phyloP scores from a whole-genome alignment of 2,113 vertebrate genomes.

The Columbina picui region DNA sequence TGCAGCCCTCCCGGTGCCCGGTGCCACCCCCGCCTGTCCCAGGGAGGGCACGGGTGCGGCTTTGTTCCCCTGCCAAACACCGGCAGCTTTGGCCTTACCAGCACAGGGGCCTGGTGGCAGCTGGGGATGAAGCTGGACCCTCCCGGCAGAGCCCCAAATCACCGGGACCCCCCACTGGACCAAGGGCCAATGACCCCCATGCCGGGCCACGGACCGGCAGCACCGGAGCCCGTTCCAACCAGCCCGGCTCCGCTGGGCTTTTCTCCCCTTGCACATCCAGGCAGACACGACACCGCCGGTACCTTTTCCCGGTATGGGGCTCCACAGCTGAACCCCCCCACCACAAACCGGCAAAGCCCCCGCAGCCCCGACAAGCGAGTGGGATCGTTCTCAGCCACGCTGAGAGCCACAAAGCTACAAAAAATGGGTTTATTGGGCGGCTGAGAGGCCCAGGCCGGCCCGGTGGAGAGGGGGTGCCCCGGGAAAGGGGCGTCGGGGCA shows the following conservation, averaged over 20 bases:
- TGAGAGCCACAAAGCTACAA: constrained; percentile 10
- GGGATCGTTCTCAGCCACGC: rapidly evolving
- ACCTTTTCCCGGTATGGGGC: not conserved
- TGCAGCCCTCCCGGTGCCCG: too few species aligned
- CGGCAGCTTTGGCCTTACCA: not conserved
- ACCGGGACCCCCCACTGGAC: not conserved
- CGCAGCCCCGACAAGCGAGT: rapidly evolving
- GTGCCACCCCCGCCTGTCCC: not conserved
- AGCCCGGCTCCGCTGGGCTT: not conserved
- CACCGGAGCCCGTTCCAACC: not conserved
- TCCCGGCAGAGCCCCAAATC: not conserved
- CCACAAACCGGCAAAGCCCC: not conserved
- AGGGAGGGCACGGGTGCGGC: not conserved
- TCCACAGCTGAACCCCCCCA: not conserved
- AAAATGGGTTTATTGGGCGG: constrained; percentile 69
- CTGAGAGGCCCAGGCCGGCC: rapidly evolving
- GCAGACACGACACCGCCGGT: not conserved
- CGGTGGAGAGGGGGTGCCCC: not conserved
- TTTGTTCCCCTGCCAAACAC: not conserved
- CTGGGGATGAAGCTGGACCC: too few species aligned
- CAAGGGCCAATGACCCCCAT: too few species aligned
- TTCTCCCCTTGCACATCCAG: not conserved
- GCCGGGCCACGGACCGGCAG: not conserved
- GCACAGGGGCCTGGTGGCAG: not conserved
- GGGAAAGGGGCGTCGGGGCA: not conserved